phyloP scores from a whole-genome alignment of 2,797 vertebrate species.

The Poecilia picta region DNA sequence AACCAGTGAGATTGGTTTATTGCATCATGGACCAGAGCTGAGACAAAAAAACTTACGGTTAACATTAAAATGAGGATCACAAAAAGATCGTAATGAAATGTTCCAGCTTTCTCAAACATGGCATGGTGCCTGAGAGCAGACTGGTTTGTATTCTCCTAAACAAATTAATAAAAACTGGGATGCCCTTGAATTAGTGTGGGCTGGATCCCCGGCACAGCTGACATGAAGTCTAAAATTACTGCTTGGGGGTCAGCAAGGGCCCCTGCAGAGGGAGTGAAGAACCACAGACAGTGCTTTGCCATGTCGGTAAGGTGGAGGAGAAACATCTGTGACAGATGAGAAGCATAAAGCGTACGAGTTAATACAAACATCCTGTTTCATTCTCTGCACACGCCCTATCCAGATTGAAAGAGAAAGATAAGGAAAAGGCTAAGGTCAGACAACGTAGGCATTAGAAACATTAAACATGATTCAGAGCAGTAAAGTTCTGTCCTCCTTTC shows the following conservation, averaged over 20 bases:
- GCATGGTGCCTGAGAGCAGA: slow-evolving; percentile 52
- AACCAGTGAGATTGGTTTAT: not conserved
- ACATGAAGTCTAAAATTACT: slow-evolving; percentile 84
- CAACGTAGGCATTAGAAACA: slow-evolving; percentile 44
- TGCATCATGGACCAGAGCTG: not conserved
- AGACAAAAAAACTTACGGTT: not conserved
- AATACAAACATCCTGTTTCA: slow-evolving; percentile 22
- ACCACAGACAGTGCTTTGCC: slow-evolving; percentile 64
- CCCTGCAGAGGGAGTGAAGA: slow-evolving; percentile 66
- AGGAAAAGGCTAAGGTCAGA: slow-evolving; percentile 53
- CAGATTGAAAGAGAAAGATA: slow-evolving; percentile 34
- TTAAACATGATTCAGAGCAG: slow-evolving; percentile 49
- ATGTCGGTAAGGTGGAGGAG: slow-evolving; percentile 70
- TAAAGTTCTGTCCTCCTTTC: slow-evolving; percentile 46
- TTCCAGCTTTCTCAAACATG: slow-evolving; percentile 33
- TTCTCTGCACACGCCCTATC: slow-evolving; percentile 30
- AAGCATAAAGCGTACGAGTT: slow-evolving; percentile 51
- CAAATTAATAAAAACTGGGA: slow-evolving; percentile 68
- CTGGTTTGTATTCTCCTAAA: slow-evolving; percentile 60
- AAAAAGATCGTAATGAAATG: not conserved
- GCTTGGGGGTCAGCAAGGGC: slow-evolving; percentile 77
- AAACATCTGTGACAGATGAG: slow-evolving; percentile 72
- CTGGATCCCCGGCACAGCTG: slow-evolving; percentile 69
- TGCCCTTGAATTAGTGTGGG: slow-evolving; percentile 80
- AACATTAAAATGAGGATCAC: not conserved